A percentile compares a stretch with the other conserved stretches of the same genome.
Evolutionary conservation across 2,888 invertebrate genomes (phyloP).

Genomic region (Mechanitis messenoides): DNA sequence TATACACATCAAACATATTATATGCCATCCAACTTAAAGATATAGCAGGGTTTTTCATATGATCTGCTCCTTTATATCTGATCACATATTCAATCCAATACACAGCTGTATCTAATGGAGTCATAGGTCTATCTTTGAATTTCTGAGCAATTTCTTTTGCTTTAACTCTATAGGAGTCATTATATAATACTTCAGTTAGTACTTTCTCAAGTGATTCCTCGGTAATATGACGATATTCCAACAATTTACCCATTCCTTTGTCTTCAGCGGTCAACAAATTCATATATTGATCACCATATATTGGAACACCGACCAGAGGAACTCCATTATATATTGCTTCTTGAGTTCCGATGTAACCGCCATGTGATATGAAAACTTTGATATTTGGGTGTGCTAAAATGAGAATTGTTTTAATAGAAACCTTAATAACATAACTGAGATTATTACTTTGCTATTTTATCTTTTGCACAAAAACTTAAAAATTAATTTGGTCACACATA

Average conservation of each 20-base stretch:
- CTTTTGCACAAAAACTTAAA: too few species aligned
- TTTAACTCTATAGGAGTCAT: constrained; percentile 49
- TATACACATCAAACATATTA: constrained; percentile 64
- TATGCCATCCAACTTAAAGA: constrained; percentile 60
- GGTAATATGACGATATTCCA: constrained; percentile 62
- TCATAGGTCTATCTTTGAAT: constrained; percentile 74
- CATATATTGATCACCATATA: constrained; percentile 71
- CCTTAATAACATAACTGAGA: background rate
- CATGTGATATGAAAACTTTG: constrained; percentile 80
- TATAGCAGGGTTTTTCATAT: constrained; percentile 67
- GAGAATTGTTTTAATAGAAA: background rate
- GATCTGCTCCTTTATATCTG: constrained; percentile 71
- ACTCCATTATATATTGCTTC: constrained; percentile 78
- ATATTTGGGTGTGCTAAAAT: constrained; percentile 73
- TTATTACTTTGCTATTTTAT: too few species aligned
- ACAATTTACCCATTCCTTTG: constrained; percentile 59
- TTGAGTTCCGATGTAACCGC: constrained; percentile 79
- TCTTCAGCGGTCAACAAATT: constrained; percentile 63
- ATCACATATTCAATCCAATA: constrained; percentile 78
- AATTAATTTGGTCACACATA: too few species aligned
- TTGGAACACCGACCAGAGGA: constrained; percentile 71
- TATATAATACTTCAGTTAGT: constrained; percentile 55
- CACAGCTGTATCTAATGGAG: constrained; percentile 66
- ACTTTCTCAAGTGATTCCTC: constrained; percentile 50
- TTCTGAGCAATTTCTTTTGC: constrained; percentile 59